Base-by-base conservation (phyloP, 2,888 invertebrate genomes). In the Sisyra nigra region DNA sequence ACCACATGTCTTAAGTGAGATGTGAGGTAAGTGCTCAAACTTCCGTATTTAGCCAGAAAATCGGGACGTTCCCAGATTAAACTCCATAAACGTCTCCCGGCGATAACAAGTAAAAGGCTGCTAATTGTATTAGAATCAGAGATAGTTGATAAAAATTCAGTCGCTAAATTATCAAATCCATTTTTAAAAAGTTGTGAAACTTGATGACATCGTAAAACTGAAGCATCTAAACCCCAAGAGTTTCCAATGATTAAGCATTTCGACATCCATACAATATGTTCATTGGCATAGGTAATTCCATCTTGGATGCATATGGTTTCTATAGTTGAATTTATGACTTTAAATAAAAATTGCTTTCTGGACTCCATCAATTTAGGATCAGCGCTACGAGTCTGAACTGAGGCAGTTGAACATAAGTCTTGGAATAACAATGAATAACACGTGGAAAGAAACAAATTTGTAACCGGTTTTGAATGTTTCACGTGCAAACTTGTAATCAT, bases 401-500 rank as follows among this genome's bases (percentile, higher is more conserved):
- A 64, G 44, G 74, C 66, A 50, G 67, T 67, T 14, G 65, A 57
- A 46, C 58, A 57, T 24, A 69, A 49, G 50, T 66, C 65, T 5
- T 57, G 53, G 48, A 76, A 68, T 48, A 75, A 69, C 45, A 75
- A 68, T 50, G 74, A 71, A 48, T 72, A 62, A 30, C 66, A 68
- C 51, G 75, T 76, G 6, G 80, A 72, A 57, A 92, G 88, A 55
- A 86, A 93, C 14, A 94, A 63, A 46, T 70, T 73, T 47, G 72
- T 80, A 47, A 80, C 68, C 7, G 77, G 86, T 59, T 79, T 86
- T 40, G 71, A 60, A 49, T 75, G 67, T 57, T 80, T 87, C 40
- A 92, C 59, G 52, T 76, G 76, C 54, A 91, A 86, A 49, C 74
- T 72, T 14, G 85, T 75, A 50, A 89, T 76, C 60, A 88, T 83